Evolutionary conservation across 2,888 invertebrate genomes (phyloP), one percentile per base, ranked within the genome.

Genomic region (Lottia scabra): DNA sequence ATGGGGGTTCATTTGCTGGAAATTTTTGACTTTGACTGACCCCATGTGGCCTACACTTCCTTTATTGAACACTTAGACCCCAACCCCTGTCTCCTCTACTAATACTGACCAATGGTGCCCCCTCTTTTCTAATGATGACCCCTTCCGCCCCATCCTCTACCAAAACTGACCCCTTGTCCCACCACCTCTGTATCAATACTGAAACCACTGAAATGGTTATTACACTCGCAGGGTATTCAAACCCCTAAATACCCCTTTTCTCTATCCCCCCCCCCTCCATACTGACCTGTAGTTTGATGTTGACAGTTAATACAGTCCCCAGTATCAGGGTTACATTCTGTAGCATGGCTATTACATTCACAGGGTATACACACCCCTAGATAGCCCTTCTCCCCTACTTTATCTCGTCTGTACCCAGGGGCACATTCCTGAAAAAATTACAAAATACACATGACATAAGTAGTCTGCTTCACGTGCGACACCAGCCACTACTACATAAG

Each of bases 281-380:
- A 65, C 16, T 30, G 67, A 78, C 77, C 77, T 68, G 68, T 65
- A 30, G 77, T 78, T 63, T 75, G 62, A 69, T 75, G 45, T 63
- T 65, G 73, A 67, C 77, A 78, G 64, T 81, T 79, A 67, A 93
- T 93, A 85, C 96, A 96, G 15, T 92, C 92, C 67, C 93, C 93
- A 71, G 93, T 93, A 74, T 92, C 90, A 10, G 94, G 91, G 82
- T 96, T 93, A 84, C 98, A 98, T 0, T 92, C 91, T 8, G 93
- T 93, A 0, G 95, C 93, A 88, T 98, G 97, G 0, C 94, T 94
- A 88, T 97, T 94, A 90, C 98, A 98, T 70, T 95, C 93, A 88
- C 98, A 98, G 6, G 85, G 86, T 76, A 94, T 94, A 89, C 97
- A 97, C 84, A 93, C 91, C 75, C 93, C 93, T 69, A 91, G 90